Conservation (phyloP, 2,113 vertebrate genomes). For the Erpornis zantholeuca region DNA sequence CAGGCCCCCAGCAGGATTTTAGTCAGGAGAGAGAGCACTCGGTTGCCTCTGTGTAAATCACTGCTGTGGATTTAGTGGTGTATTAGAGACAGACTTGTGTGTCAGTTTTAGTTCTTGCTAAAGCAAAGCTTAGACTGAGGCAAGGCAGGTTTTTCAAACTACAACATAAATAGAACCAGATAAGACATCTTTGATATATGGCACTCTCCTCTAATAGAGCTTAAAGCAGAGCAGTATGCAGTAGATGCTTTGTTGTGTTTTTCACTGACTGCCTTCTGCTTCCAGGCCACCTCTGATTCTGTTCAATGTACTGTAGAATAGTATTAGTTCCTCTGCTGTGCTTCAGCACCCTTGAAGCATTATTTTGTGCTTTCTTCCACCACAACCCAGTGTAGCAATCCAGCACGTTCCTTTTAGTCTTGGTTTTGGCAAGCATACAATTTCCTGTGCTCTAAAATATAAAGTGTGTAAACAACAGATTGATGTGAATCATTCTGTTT, state of each 20-base stretch:
- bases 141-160: not conserved
- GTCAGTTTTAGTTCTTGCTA: not conserved
- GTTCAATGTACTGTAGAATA: not conserved
- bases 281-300: constrained; percentile 1
- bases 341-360: constrained; percentile 35
- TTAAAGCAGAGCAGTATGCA: constrained; percentile 2
- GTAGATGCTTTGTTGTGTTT: not conserved
- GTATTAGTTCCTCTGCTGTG: not conserved
- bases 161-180: not conserved
- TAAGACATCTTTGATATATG: not conserved
- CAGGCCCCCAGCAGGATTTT: not conserved
- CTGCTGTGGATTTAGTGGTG: not conserved
- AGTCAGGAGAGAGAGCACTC: not conserved
- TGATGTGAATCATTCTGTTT: constrained; percentile 45
- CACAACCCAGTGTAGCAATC: not conserved
- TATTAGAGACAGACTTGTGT: not conserved
- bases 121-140: not conserved
- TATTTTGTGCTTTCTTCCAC: constrained; percentile 20
- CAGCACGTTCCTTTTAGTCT: constrained; percentile 28
- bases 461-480: constrained; percentile 30
- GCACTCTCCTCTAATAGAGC: not conserved
- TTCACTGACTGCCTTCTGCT: constrained; percentile 3
- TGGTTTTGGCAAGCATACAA: not conserved
- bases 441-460: not conserved
- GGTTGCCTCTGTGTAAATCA: not conserved